Conservation (phyloP, 2,797 vertebrate species). For the Pogoniulus pusillus region DNA sequence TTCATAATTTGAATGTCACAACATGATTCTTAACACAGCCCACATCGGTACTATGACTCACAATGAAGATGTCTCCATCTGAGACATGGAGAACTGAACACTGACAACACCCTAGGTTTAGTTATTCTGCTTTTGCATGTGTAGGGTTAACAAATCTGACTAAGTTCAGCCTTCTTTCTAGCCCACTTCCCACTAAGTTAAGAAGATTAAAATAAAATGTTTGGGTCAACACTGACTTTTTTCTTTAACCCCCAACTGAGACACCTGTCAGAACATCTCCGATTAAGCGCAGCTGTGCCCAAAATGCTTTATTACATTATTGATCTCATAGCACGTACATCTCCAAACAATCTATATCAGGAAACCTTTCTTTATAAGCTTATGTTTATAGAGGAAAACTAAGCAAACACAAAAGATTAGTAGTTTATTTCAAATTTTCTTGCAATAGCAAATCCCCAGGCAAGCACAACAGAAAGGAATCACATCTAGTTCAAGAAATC, state of each 20-base stretch:
- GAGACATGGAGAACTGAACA: background rate
- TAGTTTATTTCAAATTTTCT: background rate
- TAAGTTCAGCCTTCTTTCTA: background rate
- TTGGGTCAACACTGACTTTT: background rate
- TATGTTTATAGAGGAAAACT: background rate
- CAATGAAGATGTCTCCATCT: background rate
- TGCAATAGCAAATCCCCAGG: background rate
- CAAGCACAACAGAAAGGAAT: background rate
- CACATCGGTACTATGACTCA: background rate
- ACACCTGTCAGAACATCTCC: background rate
- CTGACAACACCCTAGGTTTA: background rate
- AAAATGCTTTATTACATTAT: background rate
- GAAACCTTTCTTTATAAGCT: background rate
- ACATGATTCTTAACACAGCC: background rate
- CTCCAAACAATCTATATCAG: background rate
- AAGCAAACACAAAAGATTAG: background rate
- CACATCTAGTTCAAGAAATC: background rate
- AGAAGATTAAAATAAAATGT: background rate
- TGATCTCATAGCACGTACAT: background rate
- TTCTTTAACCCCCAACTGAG: background rate
- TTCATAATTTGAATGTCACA: background rate
- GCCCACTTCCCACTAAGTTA: background rate
- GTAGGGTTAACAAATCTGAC: background rate
- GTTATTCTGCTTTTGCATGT: background rate
- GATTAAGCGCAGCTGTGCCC: fast-evolving